These are phyloP conservation scores for Caracal caracal DNA, from an alignment of 2,113 vertebrate genomes.

Conservation along the genomic window DNA sequence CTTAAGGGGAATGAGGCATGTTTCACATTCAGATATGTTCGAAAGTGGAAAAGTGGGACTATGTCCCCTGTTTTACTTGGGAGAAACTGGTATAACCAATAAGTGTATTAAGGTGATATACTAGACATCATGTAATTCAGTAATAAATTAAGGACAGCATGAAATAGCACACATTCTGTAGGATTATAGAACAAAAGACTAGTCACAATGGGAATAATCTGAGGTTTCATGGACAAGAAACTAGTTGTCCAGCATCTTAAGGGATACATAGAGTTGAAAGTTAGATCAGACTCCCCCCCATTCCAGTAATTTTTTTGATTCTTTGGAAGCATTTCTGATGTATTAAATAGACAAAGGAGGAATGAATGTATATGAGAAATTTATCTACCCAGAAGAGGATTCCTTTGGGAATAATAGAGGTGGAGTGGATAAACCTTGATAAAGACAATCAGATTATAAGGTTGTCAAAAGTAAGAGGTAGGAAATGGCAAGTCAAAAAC, in stretches of 20 bases:
- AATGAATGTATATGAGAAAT: not conserved
- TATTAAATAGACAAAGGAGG: not conserved
- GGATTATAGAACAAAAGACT: not conserved
- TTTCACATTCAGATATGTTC: not conserved
- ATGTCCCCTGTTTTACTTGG: not conserved
- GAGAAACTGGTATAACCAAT: not conserved
- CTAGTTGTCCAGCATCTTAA: not conserved
- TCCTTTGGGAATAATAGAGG: not conserved
- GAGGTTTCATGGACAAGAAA: not conserved
- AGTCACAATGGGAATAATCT: not conserved
- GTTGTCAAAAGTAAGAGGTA: not conserved
- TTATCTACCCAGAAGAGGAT: not conserved
- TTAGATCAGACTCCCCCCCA: not conserved
- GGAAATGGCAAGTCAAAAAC: not conserved
- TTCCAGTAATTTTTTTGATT: not conserved
- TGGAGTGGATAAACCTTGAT: not conserved
- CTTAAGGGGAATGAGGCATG: not conserved
- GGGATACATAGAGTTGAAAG: not conserved
- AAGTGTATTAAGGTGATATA: not conserved
- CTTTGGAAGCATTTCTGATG: not conserved
- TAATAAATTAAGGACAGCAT: not conserved
- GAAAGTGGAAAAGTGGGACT: not conserved
- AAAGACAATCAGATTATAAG: not conserved
- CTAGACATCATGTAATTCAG: not conserved
- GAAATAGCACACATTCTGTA: not conserved